Percentiles rank a stretch among this genome's conserved stretches.
phyloP scores from a whole-genome alignment of 2,888 invertebrate genomes.

The Latrodectus hesperus region DNA sequence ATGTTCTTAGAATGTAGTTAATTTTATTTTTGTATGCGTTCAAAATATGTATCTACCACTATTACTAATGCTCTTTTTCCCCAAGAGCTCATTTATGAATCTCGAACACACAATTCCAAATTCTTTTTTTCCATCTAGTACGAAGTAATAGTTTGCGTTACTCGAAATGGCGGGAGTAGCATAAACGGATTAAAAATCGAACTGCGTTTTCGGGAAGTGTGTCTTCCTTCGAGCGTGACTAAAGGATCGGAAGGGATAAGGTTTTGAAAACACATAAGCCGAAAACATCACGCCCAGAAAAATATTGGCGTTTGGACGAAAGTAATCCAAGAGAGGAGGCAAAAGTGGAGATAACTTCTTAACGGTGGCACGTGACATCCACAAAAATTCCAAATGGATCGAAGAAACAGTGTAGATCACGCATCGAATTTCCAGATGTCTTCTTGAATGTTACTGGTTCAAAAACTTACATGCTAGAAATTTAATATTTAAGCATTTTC shows the following conservation, averaged over 20 bases:
- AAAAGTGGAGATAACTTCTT: slow-evolving; percentile 15
- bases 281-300: slow-evolving; percentile 47
- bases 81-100: background rate
- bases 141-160: background rate
- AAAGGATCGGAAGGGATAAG: slow-evolving; percentile 30
- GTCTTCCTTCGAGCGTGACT: slow-evolving; percentile 42
- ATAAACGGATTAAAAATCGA: slow-evolving; percentile 24
- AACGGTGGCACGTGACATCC: slow-evolving; percentile 42
- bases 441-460: background rate
- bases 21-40: no score
- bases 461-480: no score
- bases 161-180: background rate
- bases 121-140: background rate
- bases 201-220: background rate
- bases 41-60: no score
- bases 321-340: slow-evolving; percentile 34
- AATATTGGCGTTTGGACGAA: slow-evolving; percentile 43
- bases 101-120: background rate
- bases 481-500: no score
- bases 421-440: slow-evolving; percentile 22
- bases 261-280: slow-evolving; percentile 33
- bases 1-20: no score
- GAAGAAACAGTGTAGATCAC: slow-evolving; percentile 31
- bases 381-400: slow-evolving; percentile 20
- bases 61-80: no score